Conservation (phyloP, 2,113 vertebrate species). For the Phylloscopus whistleri region DNA sequence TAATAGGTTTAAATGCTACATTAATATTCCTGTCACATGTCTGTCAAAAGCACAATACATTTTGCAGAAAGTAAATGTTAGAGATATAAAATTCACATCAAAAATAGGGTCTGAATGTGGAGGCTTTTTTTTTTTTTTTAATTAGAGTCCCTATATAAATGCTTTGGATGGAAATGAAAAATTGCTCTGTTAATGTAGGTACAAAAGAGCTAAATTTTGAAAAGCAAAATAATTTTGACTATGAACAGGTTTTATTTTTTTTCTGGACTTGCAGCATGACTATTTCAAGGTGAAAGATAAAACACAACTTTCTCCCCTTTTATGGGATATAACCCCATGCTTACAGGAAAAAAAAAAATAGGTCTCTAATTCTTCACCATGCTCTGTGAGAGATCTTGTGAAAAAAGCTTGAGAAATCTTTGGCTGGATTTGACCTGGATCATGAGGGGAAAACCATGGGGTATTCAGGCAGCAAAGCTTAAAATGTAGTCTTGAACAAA, state of each 20-base stretch:
- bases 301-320: neutral
- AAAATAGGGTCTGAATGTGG: neutral
- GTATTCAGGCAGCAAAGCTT: neutral
- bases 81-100: neutral
- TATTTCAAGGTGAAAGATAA: neutral
- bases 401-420: neutral
- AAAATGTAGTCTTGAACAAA: neutral
- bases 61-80: neutral
- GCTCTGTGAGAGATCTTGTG: fast-evolving
- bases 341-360: neutral
- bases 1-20: neutral
- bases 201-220: neutral
- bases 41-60: neutral
- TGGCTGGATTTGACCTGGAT: neutral
- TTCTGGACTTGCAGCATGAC: fast-evolving
- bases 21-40: neutral
- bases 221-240: neutral
- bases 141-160: neutral
- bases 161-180: neutral
- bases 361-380: neutral
- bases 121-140: neutral
- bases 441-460: neutral
- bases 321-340: neutral
- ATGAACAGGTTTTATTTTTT: neutral
- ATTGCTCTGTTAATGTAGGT: neutral